phyloP scores from a whole-genome alignment of 2,888 invertebrate genomes.

The Drosophila colorata region DNA sequence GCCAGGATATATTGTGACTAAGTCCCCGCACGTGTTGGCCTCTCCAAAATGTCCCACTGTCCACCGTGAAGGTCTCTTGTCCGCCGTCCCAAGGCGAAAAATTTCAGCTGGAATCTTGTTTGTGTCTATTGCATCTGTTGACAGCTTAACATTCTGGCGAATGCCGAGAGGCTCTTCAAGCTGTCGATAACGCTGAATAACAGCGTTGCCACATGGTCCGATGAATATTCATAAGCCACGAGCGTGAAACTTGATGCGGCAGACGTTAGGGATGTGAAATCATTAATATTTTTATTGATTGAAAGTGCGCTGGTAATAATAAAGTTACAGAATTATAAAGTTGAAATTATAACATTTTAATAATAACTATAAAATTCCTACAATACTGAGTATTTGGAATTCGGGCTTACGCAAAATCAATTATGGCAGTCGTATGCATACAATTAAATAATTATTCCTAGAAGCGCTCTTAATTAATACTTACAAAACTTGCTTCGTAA shows the following conservation, averaged over 20 bases:
- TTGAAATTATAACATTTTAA: too few relatives aligned
- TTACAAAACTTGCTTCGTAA: neutral
- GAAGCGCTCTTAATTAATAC: neutral
- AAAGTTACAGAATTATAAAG: too few relatives aligned
- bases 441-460: neutral
- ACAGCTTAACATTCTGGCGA: neutral
- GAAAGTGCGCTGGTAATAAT: neutral
- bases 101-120: constrained; percentile 30
- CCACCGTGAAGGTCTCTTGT: neutral
- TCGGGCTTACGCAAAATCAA: too few relatives aligned
- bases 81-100: constrained; percentile 6
- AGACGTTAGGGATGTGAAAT: neutral
- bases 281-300: constrained; percentile 1
- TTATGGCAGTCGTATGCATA: neutral
- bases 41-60: neutral
- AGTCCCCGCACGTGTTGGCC: constrained; percentile 28
- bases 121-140: constrained; percentile 23
- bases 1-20: constrained; percentile 9
- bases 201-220: neutral
- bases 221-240: neutral
- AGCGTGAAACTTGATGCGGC: neutral
- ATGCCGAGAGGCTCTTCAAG: neutral
- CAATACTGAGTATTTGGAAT: too few relatives aligned
- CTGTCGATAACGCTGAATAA: neutral
- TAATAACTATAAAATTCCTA: too few relatives aligned